A percentile compares a stretch with the other conserved stretches of the same genome.
These are phyloP conservation scores for Siphamia tubifer DNA, from an alignment of 2,113 vertebrate genomes.

Conservation along the genomic window DNA sequence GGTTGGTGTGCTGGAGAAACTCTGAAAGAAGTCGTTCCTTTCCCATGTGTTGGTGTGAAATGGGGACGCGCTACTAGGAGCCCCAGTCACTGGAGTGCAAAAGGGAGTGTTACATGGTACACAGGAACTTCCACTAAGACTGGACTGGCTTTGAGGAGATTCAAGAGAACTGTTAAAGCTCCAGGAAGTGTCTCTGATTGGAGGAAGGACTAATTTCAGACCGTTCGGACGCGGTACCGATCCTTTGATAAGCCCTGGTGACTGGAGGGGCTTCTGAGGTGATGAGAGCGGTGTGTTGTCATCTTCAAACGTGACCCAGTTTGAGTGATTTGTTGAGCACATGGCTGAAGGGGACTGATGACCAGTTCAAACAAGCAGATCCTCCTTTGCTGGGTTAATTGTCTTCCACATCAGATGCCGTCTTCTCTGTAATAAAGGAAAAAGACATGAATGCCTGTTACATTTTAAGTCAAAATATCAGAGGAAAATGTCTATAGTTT, in stretches of 20 bases:
- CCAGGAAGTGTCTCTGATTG: conserved; percentile 81
- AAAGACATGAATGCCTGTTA: not conserved
- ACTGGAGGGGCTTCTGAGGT: conserved; percentile 77
- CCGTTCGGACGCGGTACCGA: conserved; percentile 87
- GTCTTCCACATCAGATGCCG: conserved; percentile 1
- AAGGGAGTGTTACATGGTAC: conserved; percentile 89
- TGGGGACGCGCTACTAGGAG: conserved; percentile 73
- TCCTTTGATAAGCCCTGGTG: conserved; percentile 70
- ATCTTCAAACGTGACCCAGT: conserved; percentile 97
- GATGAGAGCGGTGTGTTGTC: conserved; percentile 81
- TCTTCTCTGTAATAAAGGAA: conserved; percentile 51
- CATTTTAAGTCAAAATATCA: not conserved
- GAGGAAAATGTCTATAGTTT: not conserved
- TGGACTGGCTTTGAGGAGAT: conserved; percentile 85
- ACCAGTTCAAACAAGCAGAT: conserved; percentile 12
- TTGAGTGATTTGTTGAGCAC: conserved; percentile 91
- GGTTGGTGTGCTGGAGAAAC: conserved; percentile 59
- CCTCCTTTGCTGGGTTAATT: conserved; percentile 8
- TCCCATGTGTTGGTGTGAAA: conserved; percentile 74
- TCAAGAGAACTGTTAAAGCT: conserved; percentile 82
- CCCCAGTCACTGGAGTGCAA: conserved; percentile 87
- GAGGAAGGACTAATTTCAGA: conserved; percentile 86
- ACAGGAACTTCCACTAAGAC: conserved; percentile 85
- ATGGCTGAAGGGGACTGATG: conserved; percentile 69
- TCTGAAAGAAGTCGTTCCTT: conserved; percentile 78